phyloP scores from a whole-genome alignment of 2,797 vertebrate species.

The Acanthopagrus latus region DNA sequence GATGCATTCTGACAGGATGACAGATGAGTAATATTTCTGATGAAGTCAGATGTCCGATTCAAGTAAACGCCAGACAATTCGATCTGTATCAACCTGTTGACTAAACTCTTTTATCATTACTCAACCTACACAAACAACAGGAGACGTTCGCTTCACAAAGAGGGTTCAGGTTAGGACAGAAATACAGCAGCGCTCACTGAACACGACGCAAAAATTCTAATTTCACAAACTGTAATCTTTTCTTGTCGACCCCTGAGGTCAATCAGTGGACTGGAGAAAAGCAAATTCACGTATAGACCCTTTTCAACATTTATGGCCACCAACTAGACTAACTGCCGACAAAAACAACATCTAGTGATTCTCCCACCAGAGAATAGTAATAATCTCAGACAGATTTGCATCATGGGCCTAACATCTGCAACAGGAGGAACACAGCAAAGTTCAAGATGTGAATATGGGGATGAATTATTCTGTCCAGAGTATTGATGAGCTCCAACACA shows the following conservation, averaged over 20 bases:
- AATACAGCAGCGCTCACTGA: slow-evolving; percentile 8
- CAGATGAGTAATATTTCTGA: slow-evolving; percentile 59
- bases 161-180: background rate
- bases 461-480: slow-evolving; percentile 62
- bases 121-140: slow-evolving; percentile 25
- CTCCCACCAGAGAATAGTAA: slow-evolving; percentile 31
- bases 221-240: background rate
- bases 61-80: slow-evolving; percentile 1
- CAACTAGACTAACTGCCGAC: background rate
- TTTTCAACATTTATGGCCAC: slow-evolving; percentile 11
- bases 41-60: slow-evolving; percentile 7
- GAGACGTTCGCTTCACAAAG: slow-evolving; percentile 12
- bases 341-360: slow-evolving; percentile 1
- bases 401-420: slow-evolving; percentile 43
- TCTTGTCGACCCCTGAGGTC: background rate
- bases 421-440: slow-evolving; percentile 70
- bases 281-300: background rate
- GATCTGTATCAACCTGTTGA: slow-evolving; percentile 29
- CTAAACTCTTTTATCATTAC: slow-evolving; percentile 24
- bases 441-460: slow-evolving; percentile 53
- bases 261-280: slow-evolving; percentile 1
- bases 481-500: slow-evolving; percentile 58
- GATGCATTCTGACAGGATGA: slow-evolving; percentile 55
- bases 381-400: slow-evolving; percentile 52
- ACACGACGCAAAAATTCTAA: background rate